phyloP scores from a whole-genome alignment of 2,888 invertebrate species.

The Eurytoma californica region DNA sequence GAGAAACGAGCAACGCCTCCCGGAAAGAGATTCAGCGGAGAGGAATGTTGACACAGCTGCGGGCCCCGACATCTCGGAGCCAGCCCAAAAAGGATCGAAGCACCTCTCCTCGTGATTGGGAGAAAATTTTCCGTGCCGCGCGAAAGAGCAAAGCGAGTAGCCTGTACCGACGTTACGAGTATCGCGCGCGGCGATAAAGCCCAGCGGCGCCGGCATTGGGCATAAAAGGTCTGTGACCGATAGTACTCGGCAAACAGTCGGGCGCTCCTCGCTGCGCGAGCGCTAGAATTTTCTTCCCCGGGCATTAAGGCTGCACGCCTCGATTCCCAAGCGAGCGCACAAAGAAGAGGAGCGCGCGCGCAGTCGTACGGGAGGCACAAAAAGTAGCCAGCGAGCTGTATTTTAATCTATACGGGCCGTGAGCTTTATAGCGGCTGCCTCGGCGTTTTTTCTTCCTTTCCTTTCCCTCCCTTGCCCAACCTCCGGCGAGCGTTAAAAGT shows the following conservation, averaged over 20 bases:
- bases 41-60: conserved; percentile 44
- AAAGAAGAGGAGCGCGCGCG: conserved; percentile 4
- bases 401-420: conserved; percentile 37
- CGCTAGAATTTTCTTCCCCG: conserved; percentile 34
- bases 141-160: conserved; percentile 7
- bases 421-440: neutral
- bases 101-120: neutral
- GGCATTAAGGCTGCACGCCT: conserved; percentile 39
- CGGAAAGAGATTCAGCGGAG: neutral
- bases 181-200: too few species aligned
- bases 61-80: neutral
- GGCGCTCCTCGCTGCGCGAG: neutral
- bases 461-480: neutral
- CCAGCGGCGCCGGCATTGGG: too few species aligned
- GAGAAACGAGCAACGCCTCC: neutral
- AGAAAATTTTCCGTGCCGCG: neutral
- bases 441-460: conserved; percentile 21
- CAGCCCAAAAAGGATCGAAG: neutral
- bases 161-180: too few species aligned
- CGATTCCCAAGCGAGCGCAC: conserved; percentile 37
- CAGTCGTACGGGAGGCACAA: neutral
- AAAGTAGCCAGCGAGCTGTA: conserved; percentile 3
- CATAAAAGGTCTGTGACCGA: conserved; percentile 39
- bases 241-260: conserved; percentile 2
- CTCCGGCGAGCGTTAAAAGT: conserved; percentile 26